Conservation (phyloP, 2,888 invertebrate genomes). For the Chrysina gloriosa region DNA sequence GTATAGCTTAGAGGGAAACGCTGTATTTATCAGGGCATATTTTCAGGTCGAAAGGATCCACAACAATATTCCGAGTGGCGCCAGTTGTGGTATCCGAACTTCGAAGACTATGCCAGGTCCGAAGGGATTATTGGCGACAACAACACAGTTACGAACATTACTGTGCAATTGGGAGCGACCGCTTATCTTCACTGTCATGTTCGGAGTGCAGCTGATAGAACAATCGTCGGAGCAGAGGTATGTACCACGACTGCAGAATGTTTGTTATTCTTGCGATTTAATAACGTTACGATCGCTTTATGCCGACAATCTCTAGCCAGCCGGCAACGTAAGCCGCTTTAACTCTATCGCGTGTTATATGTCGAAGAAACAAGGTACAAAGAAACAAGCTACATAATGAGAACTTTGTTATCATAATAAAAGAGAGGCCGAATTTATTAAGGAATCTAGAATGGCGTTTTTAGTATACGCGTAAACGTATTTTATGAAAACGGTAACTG, state of each 20-base stretch:
- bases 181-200: constrained; percentile 86
- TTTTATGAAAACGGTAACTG: not conserved
- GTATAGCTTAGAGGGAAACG: not conserved
- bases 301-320: not conserved
- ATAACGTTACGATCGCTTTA: constrained; percentile 1
- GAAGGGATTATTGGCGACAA: constrained; percentile 70
- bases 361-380: not conserved
- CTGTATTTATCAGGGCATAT: constrained; percentile 18
- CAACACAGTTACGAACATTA: constrained; percentile 80
- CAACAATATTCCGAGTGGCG: constrained; percentile 70
- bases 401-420: constrained; percentile 1
- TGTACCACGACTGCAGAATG: constrained; percentile 42
- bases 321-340: not conserved
- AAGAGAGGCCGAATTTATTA: not conserved
- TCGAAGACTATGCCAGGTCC: constrained; percentile 66
- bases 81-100: constrained; percentile 71
- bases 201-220: constrained; percentile 79
- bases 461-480: constrained; percentile 3
- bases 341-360: not conserved
- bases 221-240: constrained; percentile 63
- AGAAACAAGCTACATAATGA: not conserved
- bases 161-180: constrained; percentile 81
- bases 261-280: constrained; percentile 31
- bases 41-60: constrained; percentile 58
- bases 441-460: not conserved